Base-by-base conservation (phyloP, 2,113 vertebrate species). In the Deroptyus accipitrinus region DNA sequence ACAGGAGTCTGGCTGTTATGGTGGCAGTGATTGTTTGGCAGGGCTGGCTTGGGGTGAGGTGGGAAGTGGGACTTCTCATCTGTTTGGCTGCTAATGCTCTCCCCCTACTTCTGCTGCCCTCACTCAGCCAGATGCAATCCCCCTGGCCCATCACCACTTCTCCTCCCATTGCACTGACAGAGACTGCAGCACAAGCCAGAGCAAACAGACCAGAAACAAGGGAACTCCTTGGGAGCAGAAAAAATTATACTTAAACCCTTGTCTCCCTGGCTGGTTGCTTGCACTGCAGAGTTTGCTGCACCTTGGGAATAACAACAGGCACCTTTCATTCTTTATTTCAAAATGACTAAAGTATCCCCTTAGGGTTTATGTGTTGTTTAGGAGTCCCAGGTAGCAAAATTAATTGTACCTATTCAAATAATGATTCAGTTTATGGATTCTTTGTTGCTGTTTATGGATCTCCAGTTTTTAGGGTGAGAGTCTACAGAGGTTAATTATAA, bases 181-280 rank as follows among this genome's bases (percentile, higher is more conserved):
- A 84, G 30, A n/a, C 62, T 70, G 28, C 31, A 81, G 59, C 49
- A 33, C 54, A 51, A 35, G 14, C 37, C 52, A 59, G 41, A 55
- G 15, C 44, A 91, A 76, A 78, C 33, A 48, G 19, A 64, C 11
- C 33, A 81, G 25, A 54, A 54, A 70, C 25, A 35, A 52, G 39
- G 18, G 20, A 90, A 83, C 68, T 90, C 46, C 39, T 23, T 3
- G 13, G 30, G 10, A 77, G 80, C 74, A 55, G 37, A 57, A 79
- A 79, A 83, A 91, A 67, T 39, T 46, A 6, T 35, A 2, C 44
- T 30, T 17, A 22, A 69, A 24, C 6, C 14, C 49, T 79, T 4
- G 0, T 0, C 9, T 66, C 5, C 15, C 18, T 70, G 46, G 37
- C 4, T 7, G 4, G 33, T 11, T 13, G 19, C 4, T 73, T 74